Evolutionary conservation across 2,888 invertebrate species (phyloP), one percentile per base, ranked within the genome.

Genomic region (Mystacides longicornis): DNA sequence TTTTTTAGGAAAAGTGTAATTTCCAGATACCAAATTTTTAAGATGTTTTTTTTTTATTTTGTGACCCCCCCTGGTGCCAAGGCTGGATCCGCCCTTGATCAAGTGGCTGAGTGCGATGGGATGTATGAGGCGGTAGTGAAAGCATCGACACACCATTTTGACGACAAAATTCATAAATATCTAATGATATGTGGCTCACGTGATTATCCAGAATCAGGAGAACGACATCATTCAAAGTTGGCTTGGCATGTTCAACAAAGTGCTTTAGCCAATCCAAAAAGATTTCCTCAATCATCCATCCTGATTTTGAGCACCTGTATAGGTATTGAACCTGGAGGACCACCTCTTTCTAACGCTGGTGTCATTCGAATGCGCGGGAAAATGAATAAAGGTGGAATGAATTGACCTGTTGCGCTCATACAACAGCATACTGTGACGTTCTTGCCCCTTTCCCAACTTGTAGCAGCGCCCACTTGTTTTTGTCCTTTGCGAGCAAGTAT

Each of bases 371-470:
- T 67, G 21, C 71, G 54, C 14, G 31, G 71, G 54, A 68, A 75
- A 50, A 75, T 72, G 62, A 74, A 72, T 71, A 75, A 71, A 2
- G 72, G 73, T 4, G 73, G 72, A 23, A 74, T 64, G 60, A 62
- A 73, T 14, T 11, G 1, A 11, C 72, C 68, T 43, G 68, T 64
- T 60, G 68, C 67, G 63, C 65, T 73, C 65, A 72, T 67, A n/a
- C 68, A 64, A 64, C 69, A 72, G 49, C 71, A 47, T 11, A 71
- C 54, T 1, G 72, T 74, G 2, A 72, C 67, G 45, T 67, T 65
- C 51, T 65, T 65, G 46, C 70, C 71, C 62, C 68, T 64, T 58
- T 71, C 70, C n/a, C n/a, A n/a, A n/a, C n/a, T n/a, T n/a, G n/a
- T n/a, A n/a, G n/a, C n/a, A n/a, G n/a, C n/a, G n/a, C 62, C 69